A percentile compares a stretch with the other conserved stretches of the same genome.
Conservation (phyloP, 2,888 invertebrate species). For the Drosophila algonquin region DNA sequence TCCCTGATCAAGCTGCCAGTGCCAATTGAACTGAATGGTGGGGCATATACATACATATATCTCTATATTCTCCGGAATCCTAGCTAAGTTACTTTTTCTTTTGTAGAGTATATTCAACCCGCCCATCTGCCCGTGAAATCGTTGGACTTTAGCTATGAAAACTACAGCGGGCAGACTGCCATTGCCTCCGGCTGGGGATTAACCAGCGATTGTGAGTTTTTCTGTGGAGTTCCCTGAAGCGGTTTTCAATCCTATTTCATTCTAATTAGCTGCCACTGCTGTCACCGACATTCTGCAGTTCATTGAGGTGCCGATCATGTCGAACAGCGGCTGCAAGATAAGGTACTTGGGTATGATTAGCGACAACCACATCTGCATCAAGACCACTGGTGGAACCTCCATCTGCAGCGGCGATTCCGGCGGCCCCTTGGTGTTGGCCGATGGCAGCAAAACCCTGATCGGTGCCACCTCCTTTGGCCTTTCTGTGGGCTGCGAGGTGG, state of each 20-base stretch:
- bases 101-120: conserved; percentile 65
- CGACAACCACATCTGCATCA: conserved; percentile 71
- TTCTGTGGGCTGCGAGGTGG: conserved; percentile 77
- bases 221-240: neutral
- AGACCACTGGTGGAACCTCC: conserved; percentile 71
- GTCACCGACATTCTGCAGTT: conserved; percentile 69
- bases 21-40: conserved; percentile 82
- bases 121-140: conserved; percentile 62
- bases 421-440: conserved; percentile 77
- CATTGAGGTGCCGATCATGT: conserved; percentile 64
- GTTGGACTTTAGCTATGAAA: conserved; percentile 35
- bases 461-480: conserved; percentile 82
- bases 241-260: neutral
- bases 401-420: conserved; percentile 82
- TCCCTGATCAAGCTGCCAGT: conserved; percentile 84
- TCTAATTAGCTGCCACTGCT: conserved; percentile 43
- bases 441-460: conserved; percentile 65
- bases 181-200: conserved; percentile 82
- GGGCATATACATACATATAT: conserved; percentile 1
- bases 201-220: conserved; percentile 68
- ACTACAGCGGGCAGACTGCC: conserved; percentile 61
- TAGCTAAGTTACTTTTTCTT: fast-evolving
- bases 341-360: conserved; percentile 59
- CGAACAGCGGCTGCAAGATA: conserved; percentile 56
- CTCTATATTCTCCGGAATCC: neutral